Percentiles rank a stretch among this genome's conserved stretches.
phyloP scores from a whole-genome alignment of 2,888 invertebrate species.

The Rhingia rostrata region DNA sequence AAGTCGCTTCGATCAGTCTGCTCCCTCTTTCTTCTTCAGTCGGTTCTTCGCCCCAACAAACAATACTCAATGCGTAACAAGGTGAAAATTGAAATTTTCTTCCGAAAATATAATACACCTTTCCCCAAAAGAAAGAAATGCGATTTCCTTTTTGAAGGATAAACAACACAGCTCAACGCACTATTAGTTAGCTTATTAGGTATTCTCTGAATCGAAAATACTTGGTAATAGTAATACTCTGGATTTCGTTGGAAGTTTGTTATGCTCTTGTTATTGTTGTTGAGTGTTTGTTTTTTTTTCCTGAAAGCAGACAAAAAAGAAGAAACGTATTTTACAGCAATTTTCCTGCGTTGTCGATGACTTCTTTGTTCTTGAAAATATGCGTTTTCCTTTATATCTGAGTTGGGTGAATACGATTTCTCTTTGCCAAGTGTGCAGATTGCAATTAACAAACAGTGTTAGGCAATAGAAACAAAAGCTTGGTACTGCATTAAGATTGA shows the following conservation, averaged over 20 bases:
- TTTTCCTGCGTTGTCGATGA: conserved; percentile 64
- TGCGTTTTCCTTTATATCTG: conserved; percentile 64
- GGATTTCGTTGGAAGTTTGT: conserved; percentile 22
- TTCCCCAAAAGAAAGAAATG: neutral
- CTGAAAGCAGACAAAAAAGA: conserved; percentile 50
- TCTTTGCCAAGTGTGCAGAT: conserved; percentile 49
- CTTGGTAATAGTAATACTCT: neutral
- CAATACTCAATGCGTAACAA: conserved; percentile 65
- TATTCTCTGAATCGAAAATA: conserved; percentile 22
- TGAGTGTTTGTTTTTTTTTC: conserved; percentile 43
- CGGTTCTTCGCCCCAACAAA: conserved; percentile 34
- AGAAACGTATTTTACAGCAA: conserved; percentile 39
- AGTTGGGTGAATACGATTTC: conserved; percentile 55
- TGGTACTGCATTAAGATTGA: conserved; percentile 30
- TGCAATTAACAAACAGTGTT: conserved; percentile 21
- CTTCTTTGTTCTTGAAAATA: conserved; percentile 73
- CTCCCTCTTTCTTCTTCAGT: conserved; percentile 19
- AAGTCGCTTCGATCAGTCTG: conserved; percentile 41
- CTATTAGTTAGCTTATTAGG: neutral
- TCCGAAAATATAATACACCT: conserved; percentile 28
- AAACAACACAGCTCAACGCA: conserved; percentile 27
- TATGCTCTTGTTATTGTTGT: conserved; percentile 32
- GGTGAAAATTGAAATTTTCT: conserved; percentile 58
- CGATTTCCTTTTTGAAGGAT: conserved; percentile 10
- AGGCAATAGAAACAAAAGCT: conserved; percentile 15